A percentile compares a stretch with the other conserved stretches of the same genome.
phyloP scores from a whole-genome alignment of 2,888 invertebrate species.

The Catocala fraxini region DNA sequence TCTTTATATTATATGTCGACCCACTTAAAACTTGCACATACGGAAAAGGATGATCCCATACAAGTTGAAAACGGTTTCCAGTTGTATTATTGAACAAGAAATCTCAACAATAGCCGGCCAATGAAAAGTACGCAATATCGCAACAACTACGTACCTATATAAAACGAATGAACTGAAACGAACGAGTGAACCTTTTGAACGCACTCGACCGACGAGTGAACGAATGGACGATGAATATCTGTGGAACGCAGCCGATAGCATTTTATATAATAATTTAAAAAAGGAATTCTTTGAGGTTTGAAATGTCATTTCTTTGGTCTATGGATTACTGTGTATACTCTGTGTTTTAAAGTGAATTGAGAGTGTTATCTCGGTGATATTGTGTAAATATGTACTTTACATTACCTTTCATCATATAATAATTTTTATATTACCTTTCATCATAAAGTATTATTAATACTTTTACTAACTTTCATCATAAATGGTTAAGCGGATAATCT shows the following conservation, averaged over 20 bases:
- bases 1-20: conserved; percentile 17
- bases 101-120: conserved; percentile 39
- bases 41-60: conserved; percentile 32
- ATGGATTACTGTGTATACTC: conserved; percentile 3
- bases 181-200: conserved; percentile 43
- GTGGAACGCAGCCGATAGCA: conserved; percentile 48
- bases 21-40: conserved; percentile 17
- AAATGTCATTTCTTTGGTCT: conserved; percentile 10
- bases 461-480: too few species aligned
- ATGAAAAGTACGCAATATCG: conserved; percentile 44
- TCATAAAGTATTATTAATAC: too few species aligned
- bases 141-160: conserved; percentile 12
- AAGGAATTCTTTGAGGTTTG: conserved; percentile 19
- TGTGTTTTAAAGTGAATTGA: background rate
- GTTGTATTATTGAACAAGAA: conserved; percentile 30
- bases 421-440: too few species aligned
- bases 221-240: conserved; percentile 53
- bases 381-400: too few species aligned
- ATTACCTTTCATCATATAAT: too few species aligned
- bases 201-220: conserved; percentile 29
- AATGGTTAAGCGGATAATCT: too few species aligned
- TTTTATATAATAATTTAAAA: conserved; percentile 28
- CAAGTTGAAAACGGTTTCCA: conserved; percentile 23
- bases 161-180: conserved; percentile 41
- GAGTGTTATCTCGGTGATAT: background rate